Evolutionary conservation across 2,797 vertebrate genomes (phyloP).

Genomic region (Gadopsis marmoratus): DNA sequence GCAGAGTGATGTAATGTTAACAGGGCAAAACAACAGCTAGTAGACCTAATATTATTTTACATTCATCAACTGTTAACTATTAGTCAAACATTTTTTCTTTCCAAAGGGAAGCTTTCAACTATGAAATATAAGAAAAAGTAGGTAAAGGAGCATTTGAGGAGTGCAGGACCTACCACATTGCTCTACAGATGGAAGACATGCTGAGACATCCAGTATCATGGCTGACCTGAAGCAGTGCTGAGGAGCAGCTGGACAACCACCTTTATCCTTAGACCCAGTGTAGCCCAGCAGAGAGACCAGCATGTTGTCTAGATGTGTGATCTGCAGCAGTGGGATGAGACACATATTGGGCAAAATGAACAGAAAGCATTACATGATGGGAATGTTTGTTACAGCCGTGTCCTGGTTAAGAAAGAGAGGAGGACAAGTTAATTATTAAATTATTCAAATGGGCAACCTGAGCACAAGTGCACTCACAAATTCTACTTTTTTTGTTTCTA

Average conservation of each 20-base stretch:
- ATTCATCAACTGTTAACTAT: not conserved
- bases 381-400: constrained; percentile 34
- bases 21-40: not conserved
- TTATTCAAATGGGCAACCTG: constrained; percentile 16
- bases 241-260: constrained; percentile 65
- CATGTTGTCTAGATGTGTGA: constrained; percentile 46
- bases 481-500: no score
- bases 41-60: not conserved
- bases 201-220: constrained; percentile 34
- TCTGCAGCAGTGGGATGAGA: constrained; percentile 12
- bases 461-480: not conserved
- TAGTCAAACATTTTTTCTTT: not conserved
- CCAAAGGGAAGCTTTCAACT: not conserved
- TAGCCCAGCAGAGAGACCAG: constrained; percentile 42
- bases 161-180: constrained; percentile 21
- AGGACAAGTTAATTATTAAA: not conserved
- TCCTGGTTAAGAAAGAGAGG: not conserved
- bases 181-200: constrained; percentile 18
- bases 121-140: constrained; percentile 9
- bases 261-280: constrained; percentile 44
- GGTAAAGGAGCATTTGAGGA: constrained; percentile 32
- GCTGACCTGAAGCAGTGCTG: constrained; percentile 43
- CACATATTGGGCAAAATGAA: constrained; percentile 8
- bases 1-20: not conserved
- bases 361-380: constrained; percentile 25